These are phyloP conservation scores for Caenorhabditis sp. DNA, from an alignment of 2,888 invertebrate species.

Conservation along the genomic window DNA sequence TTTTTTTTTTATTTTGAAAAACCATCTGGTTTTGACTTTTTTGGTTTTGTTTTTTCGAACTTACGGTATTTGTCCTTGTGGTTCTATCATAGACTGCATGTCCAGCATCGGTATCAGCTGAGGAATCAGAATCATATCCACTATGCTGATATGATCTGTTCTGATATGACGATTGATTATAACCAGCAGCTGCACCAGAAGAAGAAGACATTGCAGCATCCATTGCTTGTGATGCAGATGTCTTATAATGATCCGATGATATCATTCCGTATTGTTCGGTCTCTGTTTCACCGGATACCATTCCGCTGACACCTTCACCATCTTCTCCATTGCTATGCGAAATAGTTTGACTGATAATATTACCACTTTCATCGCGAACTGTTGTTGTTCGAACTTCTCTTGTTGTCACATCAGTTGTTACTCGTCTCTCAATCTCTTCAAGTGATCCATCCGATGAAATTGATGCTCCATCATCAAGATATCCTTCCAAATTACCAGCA, in stretches of 20 bases:
- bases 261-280: slow-evolving; percentile 59
- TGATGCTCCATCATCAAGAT: slow-evolving; percentile 56
- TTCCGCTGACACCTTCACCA: neutral
- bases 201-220: slow-evolving; percentile 33
- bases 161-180: neutral
- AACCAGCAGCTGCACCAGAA: slow-evolving; percentile 1
- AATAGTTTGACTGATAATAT: slow-evolving; percentile 46
- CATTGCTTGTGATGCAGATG: slow-evolving; percentile 39
- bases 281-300: slow-evolving; percentile 40
- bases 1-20: too few species aligned
- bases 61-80: slow-evolving; percentile 38
- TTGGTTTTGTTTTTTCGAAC: neutral
- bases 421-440: slow-evolving; percentile 63
- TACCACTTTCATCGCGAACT: slow-evolving; percentile 52
- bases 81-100: slow-evolving; percentile 49
- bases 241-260: slow-evolving; percentile 51
- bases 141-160: slow-evolving; percentile 5
- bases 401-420: slow-evolving; percentile 67
- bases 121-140: slow-evolving; percentile 44
- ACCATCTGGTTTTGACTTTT: too few species aligned
- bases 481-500: slow-evolving; percentile 49
- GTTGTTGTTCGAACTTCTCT: slow-evolving; percentile 58
- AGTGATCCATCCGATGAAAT: slow-evolving; percentile 52
- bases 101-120: slow-evolving; percentile 45
- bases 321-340: slow-evolving; percentile 18